These are phyloP conservation scores for Gymnothorax javanicus DNA, from an alignment of 2,797 vertebrate species.

Conservation along the genomic window DNA sequence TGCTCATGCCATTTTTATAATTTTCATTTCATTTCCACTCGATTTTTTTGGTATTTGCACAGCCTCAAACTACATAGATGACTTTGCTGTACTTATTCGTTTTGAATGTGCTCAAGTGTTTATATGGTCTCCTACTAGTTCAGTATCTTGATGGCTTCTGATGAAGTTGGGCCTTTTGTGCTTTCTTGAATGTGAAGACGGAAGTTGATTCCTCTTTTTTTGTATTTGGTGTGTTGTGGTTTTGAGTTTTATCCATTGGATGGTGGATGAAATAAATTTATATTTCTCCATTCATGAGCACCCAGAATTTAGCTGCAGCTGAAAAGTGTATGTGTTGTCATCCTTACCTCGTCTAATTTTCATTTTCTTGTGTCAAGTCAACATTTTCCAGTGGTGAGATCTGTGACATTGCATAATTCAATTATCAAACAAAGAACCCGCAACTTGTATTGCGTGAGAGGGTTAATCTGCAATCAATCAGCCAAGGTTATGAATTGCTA, in stretches of 20 bases:
- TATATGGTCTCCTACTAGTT: not conserved
- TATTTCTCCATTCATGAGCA: not conserved
- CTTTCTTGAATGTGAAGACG: conserved; percentile 11
- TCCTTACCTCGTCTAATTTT: not conserved
- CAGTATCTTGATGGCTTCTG: not conserved
- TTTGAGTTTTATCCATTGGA: not conserved
- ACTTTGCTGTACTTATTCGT: not conserved
- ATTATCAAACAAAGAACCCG: not conserved
- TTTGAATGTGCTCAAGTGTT: conserved; percentile 9
- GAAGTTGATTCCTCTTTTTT: not conserved
- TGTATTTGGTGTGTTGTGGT: not conserved
- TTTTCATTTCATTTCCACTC: not conserved
- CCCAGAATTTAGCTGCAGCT: not conserved
- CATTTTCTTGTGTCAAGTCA: not conserved
- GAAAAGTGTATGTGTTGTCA: not conserved
- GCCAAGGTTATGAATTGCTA: not conserved
- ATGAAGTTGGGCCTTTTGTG: conserved; percentile 4
- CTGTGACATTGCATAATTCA: not conserved
- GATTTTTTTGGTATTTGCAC: not conserved
- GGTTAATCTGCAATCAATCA: not conserved
- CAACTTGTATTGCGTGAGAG: not conserved
- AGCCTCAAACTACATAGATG: not conserved
- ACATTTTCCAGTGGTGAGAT: not conserved
- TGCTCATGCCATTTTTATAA: not conserved
- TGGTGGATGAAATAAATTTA: not conserved